Conservation (phyloP, 2,888 invertebrate species). For the Baronia brevicornis region DNA sequence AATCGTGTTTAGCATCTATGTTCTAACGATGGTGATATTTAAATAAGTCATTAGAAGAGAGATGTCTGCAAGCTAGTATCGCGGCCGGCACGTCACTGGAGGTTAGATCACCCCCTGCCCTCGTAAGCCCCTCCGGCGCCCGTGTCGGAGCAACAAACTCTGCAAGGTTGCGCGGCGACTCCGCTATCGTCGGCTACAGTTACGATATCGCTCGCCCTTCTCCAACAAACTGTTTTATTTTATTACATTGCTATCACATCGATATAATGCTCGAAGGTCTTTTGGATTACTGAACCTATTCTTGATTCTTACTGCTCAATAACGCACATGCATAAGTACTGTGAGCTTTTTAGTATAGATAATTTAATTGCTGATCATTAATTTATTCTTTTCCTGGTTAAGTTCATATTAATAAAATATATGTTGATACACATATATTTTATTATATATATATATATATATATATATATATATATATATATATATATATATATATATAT, state of each 20-base stretch:
- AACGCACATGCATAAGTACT: no score
- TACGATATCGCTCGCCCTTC: conserved; percentile 71
- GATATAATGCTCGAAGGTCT: conserved; percentile 56
- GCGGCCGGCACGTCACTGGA: conserved; percentile 48
- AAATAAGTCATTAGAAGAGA: conserved; percentile 7
- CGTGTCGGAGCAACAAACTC: conserved; percentile 66
- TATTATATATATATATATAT: no score
- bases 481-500: no score
- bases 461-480: no score
- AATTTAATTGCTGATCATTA: no score
- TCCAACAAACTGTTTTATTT: conserved; percentile 61
- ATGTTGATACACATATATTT: no score
- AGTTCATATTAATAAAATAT: no score
- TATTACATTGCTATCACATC: conserved; percentile 59
- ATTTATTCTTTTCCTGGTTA: no score
- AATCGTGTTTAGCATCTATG: no score
- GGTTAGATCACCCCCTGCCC: conserved; percentile 37
- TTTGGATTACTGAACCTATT: conserved; percentile 22
- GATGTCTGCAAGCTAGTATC: conserved; percentile 31
- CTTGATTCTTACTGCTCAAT: conserved; percentile 7
- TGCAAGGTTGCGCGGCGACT: conserved; percentile 68
- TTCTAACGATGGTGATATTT: conserved; percentile 7
- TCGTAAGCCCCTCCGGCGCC: conserved; percentile 24
- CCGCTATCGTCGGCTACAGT: conserved; percentile 60
- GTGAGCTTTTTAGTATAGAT: no score